Conservation (phyloP, 1,140 invertebrate species). For the Scaptomyza montana region DNA sequence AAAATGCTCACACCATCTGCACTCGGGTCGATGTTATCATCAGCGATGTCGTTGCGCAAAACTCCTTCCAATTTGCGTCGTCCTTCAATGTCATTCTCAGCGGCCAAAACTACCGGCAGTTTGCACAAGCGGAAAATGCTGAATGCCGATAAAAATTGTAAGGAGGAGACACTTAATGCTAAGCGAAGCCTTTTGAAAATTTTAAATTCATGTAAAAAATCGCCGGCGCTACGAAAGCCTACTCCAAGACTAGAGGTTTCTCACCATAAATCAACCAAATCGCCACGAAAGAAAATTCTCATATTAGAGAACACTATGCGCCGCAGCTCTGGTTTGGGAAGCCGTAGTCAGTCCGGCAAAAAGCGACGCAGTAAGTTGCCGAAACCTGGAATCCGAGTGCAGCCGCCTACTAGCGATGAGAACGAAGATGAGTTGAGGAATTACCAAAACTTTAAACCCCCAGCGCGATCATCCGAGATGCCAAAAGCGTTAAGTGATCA, state of each 20-base stretch:
- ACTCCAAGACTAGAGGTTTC: not conserved
- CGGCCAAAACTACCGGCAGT: conserved; percentile 39
- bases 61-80: conserved; percentile 61
- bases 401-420: not conserved
- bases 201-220: conserved; percentile 13
- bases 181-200: conserved; percentile 47
- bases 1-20: too few species aligned
- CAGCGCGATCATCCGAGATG: conserved; percentile 43
- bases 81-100: conserved; percentile 19
- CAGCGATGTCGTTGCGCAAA: conserved; percentile 65
- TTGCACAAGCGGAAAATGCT: conserved; percentile 47
- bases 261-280: conserved; percentile 24
- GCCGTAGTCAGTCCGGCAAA: conserved; percentile 26
- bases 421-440: conserved; percentile 29
- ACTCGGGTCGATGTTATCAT: conserved; percentile 40
- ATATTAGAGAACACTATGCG: conserved; percentile 45
- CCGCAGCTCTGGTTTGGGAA: conserved; percentile 27
- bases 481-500: not conserved
- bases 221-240: conserved; percentile 20
- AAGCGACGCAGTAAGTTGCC: conserved; percentile 2
- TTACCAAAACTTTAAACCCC: conserved; percentile 37
- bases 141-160: not conserved
- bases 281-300: conserved; percentile 42
- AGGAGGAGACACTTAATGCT: conserved; percentile 31
- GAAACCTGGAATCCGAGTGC: too few species aligned